Evolutionary conservation across 2,888 invertebrate species (phyloP).

Genomic region (Eretmocerus hayati): DNA sequence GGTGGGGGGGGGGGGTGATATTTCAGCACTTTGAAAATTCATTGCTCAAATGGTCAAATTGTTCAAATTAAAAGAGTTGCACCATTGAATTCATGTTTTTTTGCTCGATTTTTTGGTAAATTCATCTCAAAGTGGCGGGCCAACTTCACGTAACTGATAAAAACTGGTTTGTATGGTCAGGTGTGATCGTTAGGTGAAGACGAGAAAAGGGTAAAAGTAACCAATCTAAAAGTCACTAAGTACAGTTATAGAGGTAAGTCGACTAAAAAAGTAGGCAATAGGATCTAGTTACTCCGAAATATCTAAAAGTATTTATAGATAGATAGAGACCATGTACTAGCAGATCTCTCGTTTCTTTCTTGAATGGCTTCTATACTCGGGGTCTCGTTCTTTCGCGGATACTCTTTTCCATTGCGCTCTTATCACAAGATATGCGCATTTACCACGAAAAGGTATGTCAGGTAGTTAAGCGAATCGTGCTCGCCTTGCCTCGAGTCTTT

Average conservation of each 20-base stretch:
- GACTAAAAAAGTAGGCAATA: constrained; percentile 4
- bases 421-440: constrained; percentile 16
- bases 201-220: constrained; percentile 27
- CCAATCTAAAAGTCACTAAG: constrained; percentile 43
- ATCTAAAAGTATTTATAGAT: no score
- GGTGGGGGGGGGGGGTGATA: no score
- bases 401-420: constrained; percentile 9
- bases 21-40: no score
- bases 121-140: no score
- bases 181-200: no score
- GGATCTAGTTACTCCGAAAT: constrained; percentile 38
- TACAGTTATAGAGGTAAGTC: constrained; percentile 30
- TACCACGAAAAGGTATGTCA: constrained; percentile 3
- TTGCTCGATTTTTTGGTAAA: no score
- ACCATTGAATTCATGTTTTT: no score
- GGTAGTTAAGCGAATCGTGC: neutral
- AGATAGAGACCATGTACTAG: no score
- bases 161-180: neutral
- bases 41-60: no score
- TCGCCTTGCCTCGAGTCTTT: neutral
- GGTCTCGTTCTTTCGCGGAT: neutral
- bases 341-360: neutral
- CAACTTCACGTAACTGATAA: no score
- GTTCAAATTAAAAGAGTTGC: no score
- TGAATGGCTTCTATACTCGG: neutral